phyloP scores from a whole-genome alignment of 2,113 vertebrate genomes.

The Cochlearius cochlearius region DNA sequence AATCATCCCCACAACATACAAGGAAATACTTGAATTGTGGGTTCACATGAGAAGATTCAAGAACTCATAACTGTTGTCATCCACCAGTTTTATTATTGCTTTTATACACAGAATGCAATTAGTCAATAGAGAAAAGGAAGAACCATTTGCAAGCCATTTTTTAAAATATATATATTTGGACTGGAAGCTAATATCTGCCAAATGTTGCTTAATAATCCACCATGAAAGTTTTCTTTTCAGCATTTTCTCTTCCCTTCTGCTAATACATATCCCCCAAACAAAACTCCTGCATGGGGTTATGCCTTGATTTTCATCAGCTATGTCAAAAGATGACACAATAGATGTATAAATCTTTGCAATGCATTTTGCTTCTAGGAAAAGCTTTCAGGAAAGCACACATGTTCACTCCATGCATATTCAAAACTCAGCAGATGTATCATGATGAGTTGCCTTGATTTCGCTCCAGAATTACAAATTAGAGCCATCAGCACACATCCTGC shows the following conservation, averaged over 20 bases:
- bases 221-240: background rate
- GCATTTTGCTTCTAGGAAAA: conserved; percentile 49
- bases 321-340: background rate
- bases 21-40: background rate
- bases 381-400: conserved; percentile 14
- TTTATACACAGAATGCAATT: background rate
- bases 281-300: background rate
- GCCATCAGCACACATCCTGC: conserved; percentile 12
- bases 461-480: conserved; percentile 57
- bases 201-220: background rate
- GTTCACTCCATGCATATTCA: background rate
- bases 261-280: background rate
- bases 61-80: background rate
- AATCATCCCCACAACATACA: background rate
- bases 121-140: background rate
- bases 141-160: background rate
- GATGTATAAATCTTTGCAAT: background rate
- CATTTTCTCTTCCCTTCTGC: background rate
- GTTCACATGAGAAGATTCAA: background rate
- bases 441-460: conserved; percentile 29
- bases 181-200: background rate
- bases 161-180: background rate
- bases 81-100: background rate
- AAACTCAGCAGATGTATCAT: conserved; percentile 45
- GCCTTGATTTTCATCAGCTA: background rate